Evolutionary conservation across 2,113 vertebrate species (phyloP), one percentile per base, ranked within the genome.

Genomic region (Channa argus): DNA sequence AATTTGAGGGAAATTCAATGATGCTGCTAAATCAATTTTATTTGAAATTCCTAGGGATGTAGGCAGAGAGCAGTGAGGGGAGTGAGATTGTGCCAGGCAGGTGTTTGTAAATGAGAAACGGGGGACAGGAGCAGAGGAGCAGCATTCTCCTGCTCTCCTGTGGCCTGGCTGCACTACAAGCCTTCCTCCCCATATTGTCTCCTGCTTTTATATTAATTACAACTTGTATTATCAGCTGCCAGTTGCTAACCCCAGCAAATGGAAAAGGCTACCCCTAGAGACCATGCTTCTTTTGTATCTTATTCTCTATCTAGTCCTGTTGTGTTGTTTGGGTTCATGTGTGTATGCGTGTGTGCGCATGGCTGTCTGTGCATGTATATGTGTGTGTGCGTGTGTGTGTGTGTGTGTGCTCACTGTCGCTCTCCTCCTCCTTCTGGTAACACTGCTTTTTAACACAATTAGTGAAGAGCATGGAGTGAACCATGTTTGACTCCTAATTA

Each of bases 151-250:
- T 10, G 93, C 94, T 97, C 96, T 97, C 96, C 89, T 93, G 96
- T 96, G 95, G 95, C 94, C 93, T 92, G 75, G 81, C 91, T 80
- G 58, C 87, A 92, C 94, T 94, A 93, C 95, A 92, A 94, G 94
- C 95, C 94, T 63, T 79, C 80, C 76, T 94, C 84, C 95, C 95
- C 96, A 95, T 96, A 97, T 98, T 97, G 96, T 97, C 96, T 97
- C 95, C 94, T 95, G 96, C 96, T 98, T 97, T 98, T 98, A 98
- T 98, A 98, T 98, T 98, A 99, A 99, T 98, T 98, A 98, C 96
- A 97, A 96, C 96, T 96, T 96, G 95, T 96, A 97, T 97, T 98
- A 98, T 98, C 96, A 97, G 96, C 96, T 94, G 94, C 74, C 93
- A 95, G 96, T 96, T 95, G 94, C 96, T 96, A 96, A 96, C 95